A percentile compares a stretch with the other conserved stretches of the same genome.
These are phyloP conservation scores for Drosophila elegans DNA, from an alignment of 1,140 invertebrate genomes.

Conservation along the genomic window DNA sequence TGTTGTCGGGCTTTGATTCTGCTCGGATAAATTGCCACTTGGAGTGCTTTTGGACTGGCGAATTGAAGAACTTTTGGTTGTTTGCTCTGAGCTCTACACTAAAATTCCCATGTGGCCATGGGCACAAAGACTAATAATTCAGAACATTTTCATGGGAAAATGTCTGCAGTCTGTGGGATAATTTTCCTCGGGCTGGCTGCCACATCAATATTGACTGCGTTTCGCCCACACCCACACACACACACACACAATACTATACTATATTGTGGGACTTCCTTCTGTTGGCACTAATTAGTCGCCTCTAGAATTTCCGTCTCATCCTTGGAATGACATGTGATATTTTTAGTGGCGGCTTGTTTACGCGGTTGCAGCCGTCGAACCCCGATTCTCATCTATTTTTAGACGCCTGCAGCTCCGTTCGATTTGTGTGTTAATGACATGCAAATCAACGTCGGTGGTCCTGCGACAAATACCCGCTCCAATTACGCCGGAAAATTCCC, in stretches of 20 bases:
- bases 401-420: conserved; percentile 49
- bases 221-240: conserved; percentile 3
- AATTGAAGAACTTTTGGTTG: conserved; percentile 25
- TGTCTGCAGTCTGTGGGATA: conserved; percentile 2
- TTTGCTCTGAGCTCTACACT: neutral
- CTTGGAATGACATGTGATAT: conserved; percentile 68
- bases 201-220: conserved; percentile 23
- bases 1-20: conserved; percentile 31
- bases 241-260: too few species aligned
- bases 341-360: conserved; percentile 72
- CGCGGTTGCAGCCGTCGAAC: conserved; percentile 21
- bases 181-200: conserved; percentile 18
- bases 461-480: conserved; percentile 27
- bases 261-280: conserved; percentile 10
- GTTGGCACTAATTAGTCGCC: conserved; percentile 62
- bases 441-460: conserved; percentile 77
- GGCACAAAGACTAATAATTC: conserved; percentile 21
- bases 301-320: conserved; percentile 25
- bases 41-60: neutral
- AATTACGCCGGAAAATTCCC: conserved; percentile 10
- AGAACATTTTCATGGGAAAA: conserved; percentile 47
- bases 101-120: conserved; percentile 21
- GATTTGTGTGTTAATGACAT: conserved; percentile 70
- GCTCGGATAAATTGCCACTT: conserved; percentile 11
- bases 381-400: conserved; percentile 58